phyloP scores from a whole-genome alignment of 2,888 invertebrate species.

The Villa cingulata region DNA sequence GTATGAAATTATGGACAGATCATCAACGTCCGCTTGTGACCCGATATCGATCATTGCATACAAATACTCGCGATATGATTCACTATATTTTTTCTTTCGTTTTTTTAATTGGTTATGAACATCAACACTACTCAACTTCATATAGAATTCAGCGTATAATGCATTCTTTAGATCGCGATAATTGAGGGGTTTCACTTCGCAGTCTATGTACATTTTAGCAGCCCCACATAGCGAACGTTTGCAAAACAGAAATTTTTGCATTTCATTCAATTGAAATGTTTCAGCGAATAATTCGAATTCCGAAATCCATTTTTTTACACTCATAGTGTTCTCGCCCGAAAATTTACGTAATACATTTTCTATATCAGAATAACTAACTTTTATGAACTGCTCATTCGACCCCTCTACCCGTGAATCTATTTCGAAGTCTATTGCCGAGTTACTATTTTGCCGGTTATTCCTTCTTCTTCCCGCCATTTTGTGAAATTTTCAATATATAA shows the following conservation, averaged over 20 bases:
- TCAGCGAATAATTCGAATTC: conserved; percentile 6
- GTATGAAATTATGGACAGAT: conserved; percentile 8
- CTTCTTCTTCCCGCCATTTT: too few species aligned
- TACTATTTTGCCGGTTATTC: too few species aligned
- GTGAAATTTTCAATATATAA: too few species aligned
- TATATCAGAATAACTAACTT: conserved; percentile 4
- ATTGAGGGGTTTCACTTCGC: conserved; percentile 6
- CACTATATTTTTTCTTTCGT: conserved; percentile 4
- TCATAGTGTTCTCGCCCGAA: neutral
- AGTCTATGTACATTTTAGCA: conserved; percentile 5
- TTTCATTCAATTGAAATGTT: conserved; percentile 5
- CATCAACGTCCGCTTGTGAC: conserved; percentile 6
- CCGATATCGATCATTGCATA: conserved; percentile 10
- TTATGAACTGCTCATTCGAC: too few species aligned
- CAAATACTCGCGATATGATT: conserved; percentile 8
- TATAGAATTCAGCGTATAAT: conserved; percentile 1
- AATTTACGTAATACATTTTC: conserved; percentile 5
- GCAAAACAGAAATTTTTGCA: conserved; percentile 7
- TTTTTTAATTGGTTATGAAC: conserved; percentile 5
- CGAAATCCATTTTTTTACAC: conserved; percentile 3
- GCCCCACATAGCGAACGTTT: conserved; percentile 5
- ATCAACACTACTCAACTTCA: conserved; percentile 1
- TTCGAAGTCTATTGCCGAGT: too few species aligned
- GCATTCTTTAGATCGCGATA: conserved; percentile 5
- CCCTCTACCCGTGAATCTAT: too few species aligned